Evolutionary conservation across 2,797 vertebrate genomes (phyloP), one percentile per base, ranked within the genome.

Genomic region (Rhadinocentrus ornatus): DNA sequence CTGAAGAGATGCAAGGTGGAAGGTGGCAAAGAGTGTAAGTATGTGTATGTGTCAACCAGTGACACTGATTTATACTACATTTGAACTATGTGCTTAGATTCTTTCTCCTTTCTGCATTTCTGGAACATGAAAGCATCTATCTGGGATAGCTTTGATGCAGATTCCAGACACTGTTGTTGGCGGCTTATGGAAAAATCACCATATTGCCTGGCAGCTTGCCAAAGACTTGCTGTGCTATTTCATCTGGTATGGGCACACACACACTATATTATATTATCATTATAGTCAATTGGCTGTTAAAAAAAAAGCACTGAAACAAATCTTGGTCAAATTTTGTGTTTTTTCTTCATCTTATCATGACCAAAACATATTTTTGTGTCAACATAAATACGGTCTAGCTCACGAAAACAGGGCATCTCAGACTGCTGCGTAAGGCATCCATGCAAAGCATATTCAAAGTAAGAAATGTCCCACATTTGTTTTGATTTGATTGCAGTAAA

Each of bases 101-200:
- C 68, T 69, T 63, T 63, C 64, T 77, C 73, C 53, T 5, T 77
- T 78, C 70, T 85, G 56, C 73, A 62, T 86, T 77, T 85, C 78
- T 83, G 82, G 80, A 88, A 75, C 58, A 66, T 78, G 77, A 83
- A 83, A 84, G 83, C 37, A 18, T 80, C 75, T 44, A 80, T 91
- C 86, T 83, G 66, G 74, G 80, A 89, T 86, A 86, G 80, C 85
- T 82, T 73, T 73, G 81, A 76, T 84, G 89, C 85, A 87, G 84
- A 91, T 82, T 89, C 77, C 82, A 86, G 83, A 86, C 88, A 90
- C 80, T 86, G 87, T 86, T 86, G 81, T 86, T 80, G 84, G 87
- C 70, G 60, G 81, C 86, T 90, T 88, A 89, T 89, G 91, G 92
- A 93, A 94, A 31, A 94, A 91, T 93, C 92, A 89, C 90, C 85